Conservation (phyloP, 92 coral and sea anemone species). For the Pocillopora grandis region DNA sequence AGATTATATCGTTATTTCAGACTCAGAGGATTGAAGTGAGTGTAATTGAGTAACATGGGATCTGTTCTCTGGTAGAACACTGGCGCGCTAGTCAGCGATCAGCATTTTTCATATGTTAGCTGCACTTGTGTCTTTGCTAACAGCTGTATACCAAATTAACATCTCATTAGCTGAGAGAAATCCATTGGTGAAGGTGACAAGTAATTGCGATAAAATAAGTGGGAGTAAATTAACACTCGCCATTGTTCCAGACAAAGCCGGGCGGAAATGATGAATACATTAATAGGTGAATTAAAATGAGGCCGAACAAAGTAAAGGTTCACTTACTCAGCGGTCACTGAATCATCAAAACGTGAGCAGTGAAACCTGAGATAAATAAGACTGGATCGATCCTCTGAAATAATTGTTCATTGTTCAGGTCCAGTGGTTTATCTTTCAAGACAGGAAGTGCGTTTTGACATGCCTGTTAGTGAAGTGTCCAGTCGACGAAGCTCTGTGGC, state of each 20-base stretch:
- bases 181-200: conserved; percentile 25
- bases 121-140: not conserved
- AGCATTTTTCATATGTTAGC: not conserved
- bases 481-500: conserved; percentile 62
- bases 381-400: too few species aligned
- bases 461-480: conserved; percentile 50
- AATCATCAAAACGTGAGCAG: conserved; percentile 7
- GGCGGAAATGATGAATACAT: conserved; percentile 19
- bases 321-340: not conserved
- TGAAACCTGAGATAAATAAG: not conserved
- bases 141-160: conserved; percentile 2
- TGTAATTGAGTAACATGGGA: too few species aligned
- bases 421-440: not conserved
- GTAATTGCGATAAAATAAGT: conserved; percentile 19
- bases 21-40: too few species aligned
- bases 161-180: not conserved
- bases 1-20: too few species aligned
- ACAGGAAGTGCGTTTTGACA: not conserved
- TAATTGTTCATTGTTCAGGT: not conserved
- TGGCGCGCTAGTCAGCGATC: not conserved
- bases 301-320: not conserved
- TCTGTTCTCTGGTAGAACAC: too few species aligned
- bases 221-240: not conserved
- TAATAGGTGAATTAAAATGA: not conserved
- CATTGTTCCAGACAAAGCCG: conserved; percentile 20